Base-by-base conservation (phyloP, 2,113 vertebrate genomes). In the Gnathonemus echidnorhynchus region DNA sequence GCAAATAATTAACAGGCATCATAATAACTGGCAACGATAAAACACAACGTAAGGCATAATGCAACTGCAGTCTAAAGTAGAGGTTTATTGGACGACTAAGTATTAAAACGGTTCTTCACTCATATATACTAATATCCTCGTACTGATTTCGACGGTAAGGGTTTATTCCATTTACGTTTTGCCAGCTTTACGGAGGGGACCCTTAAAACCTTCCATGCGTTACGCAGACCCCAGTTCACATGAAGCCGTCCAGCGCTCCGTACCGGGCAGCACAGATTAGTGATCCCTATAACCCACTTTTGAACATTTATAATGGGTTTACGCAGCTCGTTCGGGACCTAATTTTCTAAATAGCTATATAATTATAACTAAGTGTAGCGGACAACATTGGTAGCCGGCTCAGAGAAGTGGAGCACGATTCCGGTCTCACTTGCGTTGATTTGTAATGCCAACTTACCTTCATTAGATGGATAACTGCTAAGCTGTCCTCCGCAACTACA, bases 391-490 rank as follows among this genome's bases (percentile, higher is more conserved):
- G 49, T 17, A 1, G n/a, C 31, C 49, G 9, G 49, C 21, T 9
- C 52, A 27, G 50, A 56, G 77, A 70, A 85, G 74, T 56, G 80
- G 48, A 74, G 3, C 88, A 52, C 9, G 62, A 52, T 48, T 90
- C 39, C 88, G 35, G 66, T 89, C 53, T 70, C 89, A 85, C 74
- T 48, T n/a, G 58, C 53, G 87, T 70, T 89, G 74, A 19, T 53
- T 58, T 92, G 39, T 35, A 46, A 86, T 88, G 87, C 42, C 49
- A 52, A 90, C 96, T 97, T 97, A 98, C 98, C 98, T 99, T 99
- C 97, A 89, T 98, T 99, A 88, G 96, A 93, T 88, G 97, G 97
- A 90, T 96, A 97, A 66, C 94, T 92, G 92, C 31, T 93, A 95
- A 96, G 89, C 89, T 95, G 95, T 88, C 94, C 96, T 45, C 91